These are phyloP conservation scores for Pammene aurita DNA, from an alignment of 2,888 invertebrate species.

Conservation along the genomic window DNA sequence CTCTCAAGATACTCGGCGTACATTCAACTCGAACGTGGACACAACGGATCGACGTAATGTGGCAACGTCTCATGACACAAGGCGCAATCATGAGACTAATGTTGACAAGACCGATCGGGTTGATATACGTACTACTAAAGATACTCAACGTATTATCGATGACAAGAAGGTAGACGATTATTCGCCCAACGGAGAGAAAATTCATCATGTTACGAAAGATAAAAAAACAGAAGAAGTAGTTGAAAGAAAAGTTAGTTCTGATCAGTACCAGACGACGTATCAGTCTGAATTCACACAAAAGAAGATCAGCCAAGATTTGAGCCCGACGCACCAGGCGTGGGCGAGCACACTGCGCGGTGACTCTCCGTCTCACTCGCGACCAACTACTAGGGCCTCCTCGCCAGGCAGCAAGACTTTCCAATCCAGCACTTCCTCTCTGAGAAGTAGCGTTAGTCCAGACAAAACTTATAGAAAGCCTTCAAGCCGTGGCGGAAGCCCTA, in stretches of 20 bases:
- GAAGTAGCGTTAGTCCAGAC: constrained; percentile 81
- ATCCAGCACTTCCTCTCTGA: constrained; percentile 79
- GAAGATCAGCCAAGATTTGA: constrained; percentile 85
- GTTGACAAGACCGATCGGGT: constrained; percentile 50
- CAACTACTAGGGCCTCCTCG: constrained; percentile 81
- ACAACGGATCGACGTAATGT: constrained; percentile 50
- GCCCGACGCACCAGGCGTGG: constrained; percentile 90
- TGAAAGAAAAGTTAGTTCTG: constrained; percentile 63
- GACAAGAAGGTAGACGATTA: constrained; percentile 53
- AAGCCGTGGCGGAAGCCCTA: constrained; percentile 68
- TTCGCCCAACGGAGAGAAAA: constrained; percentile 54
- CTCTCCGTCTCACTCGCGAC: constrained; percentile 81
- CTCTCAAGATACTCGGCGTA: constrained; percentile 46
- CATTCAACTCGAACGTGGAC: constrained; percentile 48
- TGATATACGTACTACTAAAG: constrained; percentile 47
- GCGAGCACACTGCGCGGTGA: constrained; percentile 88
- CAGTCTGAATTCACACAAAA: constrained; percentile 82
- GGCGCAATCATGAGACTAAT: constrained; percentile 46
- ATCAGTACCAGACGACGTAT: constrained; percentile 85
- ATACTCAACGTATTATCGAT: constrained; percentile 47
- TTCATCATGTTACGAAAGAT: constrained; percentile 54
- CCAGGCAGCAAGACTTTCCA: constrained; percentile 80
- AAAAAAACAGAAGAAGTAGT: constrained; percentile 59
- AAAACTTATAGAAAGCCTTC: constrained; percentile 64
- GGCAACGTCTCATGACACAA: constrained; percentile 46